Evolutionary conservation across 1,140 invertebrate genomes (phyloP).

Genomic region (Subanguina moxae): DNA sequence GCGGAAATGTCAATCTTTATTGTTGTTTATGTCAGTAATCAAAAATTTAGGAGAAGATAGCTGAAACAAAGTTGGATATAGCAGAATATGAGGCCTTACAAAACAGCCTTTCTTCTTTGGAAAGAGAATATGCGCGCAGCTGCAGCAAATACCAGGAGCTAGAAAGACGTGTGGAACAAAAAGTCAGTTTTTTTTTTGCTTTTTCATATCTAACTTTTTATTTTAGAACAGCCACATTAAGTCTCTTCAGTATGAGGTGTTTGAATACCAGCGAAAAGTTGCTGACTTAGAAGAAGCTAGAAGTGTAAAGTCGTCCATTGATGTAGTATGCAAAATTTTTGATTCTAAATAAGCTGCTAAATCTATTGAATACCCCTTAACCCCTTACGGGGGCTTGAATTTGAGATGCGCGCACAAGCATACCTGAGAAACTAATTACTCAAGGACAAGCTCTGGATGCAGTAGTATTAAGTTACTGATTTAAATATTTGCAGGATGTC

Average conservation of each 20-base stretch:
- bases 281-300: conserved; percentile 1
- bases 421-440: not conserved
- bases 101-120: conserved; percentile 21
- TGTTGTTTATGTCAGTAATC: not conserved
- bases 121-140: conserved; percentile 15
- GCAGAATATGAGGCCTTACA: conserved; percentile 30
- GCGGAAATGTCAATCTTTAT: not conserved
- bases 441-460: not conserved
- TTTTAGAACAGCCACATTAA: conserved; percentile 30
- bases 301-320: conserved; percentile 22
- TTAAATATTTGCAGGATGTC: conserved; percentile 24
- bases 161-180: conserved; percentile 28
- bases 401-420: too few species aligned
- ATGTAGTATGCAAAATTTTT: conserved; percentile 11
- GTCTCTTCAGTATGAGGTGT: conserved; percentile 23
- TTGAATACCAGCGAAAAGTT: conserved; percentile 22
- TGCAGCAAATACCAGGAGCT: conserved; percentile 6
- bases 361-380: not conserved
- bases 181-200: conserved; percentile 13
- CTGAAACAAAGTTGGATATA: conserved; percentile 7
- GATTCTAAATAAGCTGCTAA: not conserved
- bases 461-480: not conserved
- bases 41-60: not conserved
- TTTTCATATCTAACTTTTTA: not conserved
- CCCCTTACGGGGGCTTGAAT: not conserved